These are phyloP conservation scores for Podabrus alpinus DNA, from an alignment of 2,888 invertebrate genomes.

Conservation along the genomic window DNA sequence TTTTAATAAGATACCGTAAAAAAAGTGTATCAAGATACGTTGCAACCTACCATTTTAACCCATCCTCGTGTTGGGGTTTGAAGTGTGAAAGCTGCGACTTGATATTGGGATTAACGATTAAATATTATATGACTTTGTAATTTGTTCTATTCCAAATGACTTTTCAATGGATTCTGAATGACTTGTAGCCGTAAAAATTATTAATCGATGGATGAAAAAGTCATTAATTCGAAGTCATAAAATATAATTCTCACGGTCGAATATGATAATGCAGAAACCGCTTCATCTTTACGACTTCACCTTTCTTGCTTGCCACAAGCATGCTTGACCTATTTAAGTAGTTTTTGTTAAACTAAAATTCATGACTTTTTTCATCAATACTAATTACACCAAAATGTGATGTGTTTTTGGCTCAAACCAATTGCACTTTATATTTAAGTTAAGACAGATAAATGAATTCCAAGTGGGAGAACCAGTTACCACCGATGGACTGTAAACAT, in stretches of 20 bases:
- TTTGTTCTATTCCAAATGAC: background rate
- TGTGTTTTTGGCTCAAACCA: background rate
- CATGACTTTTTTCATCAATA: slow-evolving; percentile 16
- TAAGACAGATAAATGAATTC: slow-evolving; percentile 20
- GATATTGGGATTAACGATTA: background rate
- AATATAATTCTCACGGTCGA: background rate
- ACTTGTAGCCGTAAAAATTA: background rate
- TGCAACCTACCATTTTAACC: background rate
- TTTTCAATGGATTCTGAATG: background rate
- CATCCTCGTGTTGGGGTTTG: background rate
- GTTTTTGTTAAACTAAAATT: background rate
- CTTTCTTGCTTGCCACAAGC: background rate
- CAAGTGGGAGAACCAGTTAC: slow-evolving; percentile 29
- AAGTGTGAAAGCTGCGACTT: background rate
- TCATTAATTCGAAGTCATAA: background rate
- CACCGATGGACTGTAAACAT: slow-evolving; percentile 30
- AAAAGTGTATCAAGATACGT: no score
- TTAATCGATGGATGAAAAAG: background rate
- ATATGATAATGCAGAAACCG: background rate
- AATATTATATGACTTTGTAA: background rate
- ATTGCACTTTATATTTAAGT: slow-evolving; percentile 7
- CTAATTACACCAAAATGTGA: slow-evolving; percentile 15
- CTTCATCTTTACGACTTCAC: background rate
- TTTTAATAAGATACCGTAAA: no score
- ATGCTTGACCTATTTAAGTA: background rate